Evolutionary conservation across 2,113 vertebrate genomes (phyloP), one percentile per base, ranked within the genome.

Genomic region (Xiphias gladius): DNA sequence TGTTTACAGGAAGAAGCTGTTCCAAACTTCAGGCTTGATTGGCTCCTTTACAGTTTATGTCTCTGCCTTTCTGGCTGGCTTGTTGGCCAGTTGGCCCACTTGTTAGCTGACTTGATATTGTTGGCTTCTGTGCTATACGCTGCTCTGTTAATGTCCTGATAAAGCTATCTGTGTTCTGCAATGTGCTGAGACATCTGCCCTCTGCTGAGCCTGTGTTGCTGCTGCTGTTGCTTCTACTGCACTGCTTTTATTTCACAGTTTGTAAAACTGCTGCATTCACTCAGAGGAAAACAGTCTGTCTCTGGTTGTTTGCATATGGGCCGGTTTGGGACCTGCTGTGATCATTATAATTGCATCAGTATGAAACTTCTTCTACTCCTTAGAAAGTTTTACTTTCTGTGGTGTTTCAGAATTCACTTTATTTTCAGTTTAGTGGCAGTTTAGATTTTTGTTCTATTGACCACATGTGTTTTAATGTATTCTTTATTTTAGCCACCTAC

Each of bases 101-200:
- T 88, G 82, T 91, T 87, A 85, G 82, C 82, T 70, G 85, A 88
- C 86, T 91, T 88, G 88, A 88, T 91, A 75, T 88, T 86, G 88
- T 88, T 94, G 90, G 92, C 92, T 73, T 79, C 86, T 63, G 67
- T 72, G 67, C 82, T 82, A n/a, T 64, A 72, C 24, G 20, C 68
- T 72, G 86, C 83, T 92, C 89, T 92, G 86, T 89, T 88, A 89
- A 82, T 77, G 84, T 83, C 72, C 84, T 91, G 89, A 93, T 94
- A 90, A 91, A 93, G 88, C 86, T 92, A 89, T 86, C 90, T 89
- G 86, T 63, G 80, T 52, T 87, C 65, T 86, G 87, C 93, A 91
- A 88, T 88, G 87, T 87, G 91, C 90, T 83, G 79, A 83, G 83
- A 88, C 86, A 89, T 92, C 89, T 89, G 85, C 87, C 90, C 88